A percentile compares a stretch with the other conserved stretches of the same genome.
Conservation (phyloP, 2,797 vertebrate species). For the Adelosebastes latens region DNA sequence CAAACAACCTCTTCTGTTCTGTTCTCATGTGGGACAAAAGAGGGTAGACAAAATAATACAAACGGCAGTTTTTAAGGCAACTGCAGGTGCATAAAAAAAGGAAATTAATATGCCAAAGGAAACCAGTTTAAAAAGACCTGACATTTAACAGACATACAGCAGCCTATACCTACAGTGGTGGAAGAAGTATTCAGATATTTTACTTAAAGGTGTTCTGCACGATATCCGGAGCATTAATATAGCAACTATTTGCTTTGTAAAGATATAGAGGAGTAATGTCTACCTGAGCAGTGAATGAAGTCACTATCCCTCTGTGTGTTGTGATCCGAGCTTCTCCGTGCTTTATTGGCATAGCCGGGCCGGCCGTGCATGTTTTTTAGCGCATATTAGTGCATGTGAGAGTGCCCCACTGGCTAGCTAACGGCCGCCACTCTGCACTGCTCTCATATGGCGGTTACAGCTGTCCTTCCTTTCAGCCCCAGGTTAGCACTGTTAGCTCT, state of each 20-base stretch:
- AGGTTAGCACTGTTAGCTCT: not conserved
- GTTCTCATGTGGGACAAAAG: not conserved
- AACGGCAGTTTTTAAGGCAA: not conserved
- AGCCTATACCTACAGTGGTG: no score
- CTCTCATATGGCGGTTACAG: not conserved
- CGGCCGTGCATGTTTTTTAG: fast-evolving
- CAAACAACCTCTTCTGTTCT: not conserved
- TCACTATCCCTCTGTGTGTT: no score
- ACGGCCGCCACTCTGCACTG: not conserved
- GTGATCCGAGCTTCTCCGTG: no score
- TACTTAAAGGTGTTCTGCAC: not conserved
- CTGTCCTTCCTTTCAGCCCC: no score
- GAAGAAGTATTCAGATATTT: not conserved
- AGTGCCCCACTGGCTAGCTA: not conserved
- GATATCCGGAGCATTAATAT: not conserved
- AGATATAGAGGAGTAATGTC: not conserved
- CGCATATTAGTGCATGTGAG: no score
- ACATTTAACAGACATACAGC: not conserved
- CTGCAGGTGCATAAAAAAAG: not conserved
- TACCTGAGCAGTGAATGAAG: not conserved
- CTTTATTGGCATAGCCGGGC: no score
- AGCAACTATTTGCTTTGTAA: not conserved
- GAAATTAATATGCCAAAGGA: not conserved
- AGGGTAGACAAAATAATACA: not conserved
- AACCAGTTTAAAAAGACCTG: not conserved